These are phyloP conservation scores for Allophyes oxyacanthae DNA, from an alignment of 2,888 invertebrate genomes.

Conservation along the genomic window DNA sequence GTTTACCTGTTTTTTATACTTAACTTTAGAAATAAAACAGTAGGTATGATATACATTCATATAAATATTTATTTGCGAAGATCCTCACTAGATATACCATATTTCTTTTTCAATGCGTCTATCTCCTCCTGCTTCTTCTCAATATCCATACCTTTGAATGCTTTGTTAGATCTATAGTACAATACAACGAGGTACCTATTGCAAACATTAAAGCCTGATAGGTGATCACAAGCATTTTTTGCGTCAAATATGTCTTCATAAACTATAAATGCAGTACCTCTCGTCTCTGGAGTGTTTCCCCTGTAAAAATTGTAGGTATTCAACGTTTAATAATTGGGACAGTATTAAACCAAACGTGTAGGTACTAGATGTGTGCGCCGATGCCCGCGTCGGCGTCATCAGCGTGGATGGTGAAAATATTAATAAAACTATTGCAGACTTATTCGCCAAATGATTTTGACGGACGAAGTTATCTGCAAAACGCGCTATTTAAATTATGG, in stretches of 20 bases:
- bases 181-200: conserved; percentile 99
- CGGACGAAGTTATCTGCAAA: too few species aligned
- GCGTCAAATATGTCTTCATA: conserved; percentile 99
- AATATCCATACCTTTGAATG: conserved; percentile 98
- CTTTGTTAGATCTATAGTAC: conserved; percentile 99
- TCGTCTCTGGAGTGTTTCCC: conserved; percentile 98
- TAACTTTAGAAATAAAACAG: too few species aligned
- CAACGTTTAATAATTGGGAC: too few species aligned
- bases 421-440: too few species aligned
- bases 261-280: conserved; percentile 99
- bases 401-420: too few species aligned
- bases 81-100: conserved; percentile 92
- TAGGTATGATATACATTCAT: neutral
- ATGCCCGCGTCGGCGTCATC: too few species aligned
- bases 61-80: conserved; percentile 76
- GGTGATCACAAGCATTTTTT: conserved; percentile 99
- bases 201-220: conserved; percentile 99
- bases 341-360: too few species aligned
- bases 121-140: conserved; percentile 99
- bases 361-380: too few species aligned
- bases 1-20: too few species aligned
- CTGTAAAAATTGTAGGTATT: conserved; percentile 87
- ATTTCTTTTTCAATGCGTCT: conserved; percentile 98
- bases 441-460: too few species aligned
- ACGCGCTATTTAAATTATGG: too few species aligned